Conservation (phyloP, 2,888 invertebrate species). For the Metacarcinus magister region DNA sequence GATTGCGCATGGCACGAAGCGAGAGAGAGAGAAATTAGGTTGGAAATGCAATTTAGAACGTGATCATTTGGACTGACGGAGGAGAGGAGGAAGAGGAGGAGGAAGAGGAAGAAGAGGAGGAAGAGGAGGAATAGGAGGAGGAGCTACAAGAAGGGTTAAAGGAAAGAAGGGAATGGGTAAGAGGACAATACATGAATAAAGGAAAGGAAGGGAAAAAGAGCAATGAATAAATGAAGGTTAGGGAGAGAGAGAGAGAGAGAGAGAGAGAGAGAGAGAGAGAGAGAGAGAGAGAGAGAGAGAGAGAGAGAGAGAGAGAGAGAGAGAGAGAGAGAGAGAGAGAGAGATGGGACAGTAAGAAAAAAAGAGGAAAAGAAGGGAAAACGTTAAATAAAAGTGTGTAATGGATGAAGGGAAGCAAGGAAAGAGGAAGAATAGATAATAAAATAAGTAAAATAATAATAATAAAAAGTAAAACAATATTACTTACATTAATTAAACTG, state of each 20-base stretch:
- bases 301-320: slow-evolving; percentile 51
- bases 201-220: background rate
- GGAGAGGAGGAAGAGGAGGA: background rate
- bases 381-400: no score
- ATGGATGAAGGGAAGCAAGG: no score
- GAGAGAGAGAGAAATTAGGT: slow-evolving; percentile 38
- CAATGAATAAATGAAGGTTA: background rate
- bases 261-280: slow-evolving; percentile 53
- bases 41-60: background rate
- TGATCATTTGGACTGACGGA: background rate
- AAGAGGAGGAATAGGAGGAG: background rate
- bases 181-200: background rate
- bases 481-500: no score
- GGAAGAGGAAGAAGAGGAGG: background rate
- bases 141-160: background rate
- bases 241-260: background rate
- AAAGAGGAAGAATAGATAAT: background rate
- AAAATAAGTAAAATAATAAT: no score
- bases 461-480: no score
- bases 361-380: background rate
- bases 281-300: background rate
- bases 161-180: background rate
- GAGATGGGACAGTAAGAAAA: no score
- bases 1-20: background rate
- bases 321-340: slow-evolving; percentile 43